Conservation (phyloP, 2,113 vertebrate genomes). For the Cercocebus atys region DNA sequence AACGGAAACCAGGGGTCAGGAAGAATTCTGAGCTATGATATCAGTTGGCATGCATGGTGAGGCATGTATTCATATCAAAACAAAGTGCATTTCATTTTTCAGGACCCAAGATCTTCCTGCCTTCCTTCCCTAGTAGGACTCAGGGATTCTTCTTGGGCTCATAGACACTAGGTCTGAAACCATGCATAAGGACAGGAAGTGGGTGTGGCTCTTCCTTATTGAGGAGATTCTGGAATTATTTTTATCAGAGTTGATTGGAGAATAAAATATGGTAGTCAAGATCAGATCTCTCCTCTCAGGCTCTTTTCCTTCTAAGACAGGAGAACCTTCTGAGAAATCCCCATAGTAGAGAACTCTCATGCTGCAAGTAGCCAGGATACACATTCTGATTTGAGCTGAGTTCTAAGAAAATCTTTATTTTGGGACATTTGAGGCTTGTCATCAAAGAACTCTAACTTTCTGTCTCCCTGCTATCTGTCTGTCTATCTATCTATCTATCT, state of each 20-base stretch:
- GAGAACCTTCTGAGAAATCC: neutral
- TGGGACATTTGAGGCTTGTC: neutral
- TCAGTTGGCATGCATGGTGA: neutral
- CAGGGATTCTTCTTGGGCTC: neutral
- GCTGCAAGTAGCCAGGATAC: too few relatives aligned
- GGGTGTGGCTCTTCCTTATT: neutral
- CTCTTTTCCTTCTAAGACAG: neutral
- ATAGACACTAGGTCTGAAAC: neutral
- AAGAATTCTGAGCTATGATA: neutral
- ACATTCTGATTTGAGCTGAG: neutral
- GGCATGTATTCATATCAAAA: neutral
- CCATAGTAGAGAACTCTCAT: rapidly evolving
- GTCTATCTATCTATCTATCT: too few relatives aligned
- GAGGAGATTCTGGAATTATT: neutral
- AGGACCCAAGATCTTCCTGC: neutral
- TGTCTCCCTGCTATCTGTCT: neutral
- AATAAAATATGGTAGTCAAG: neutral
- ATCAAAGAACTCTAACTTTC: neutral
- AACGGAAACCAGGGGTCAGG: neutral
- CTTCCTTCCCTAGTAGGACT: neutral
- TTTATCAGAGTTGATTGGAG: neutral
- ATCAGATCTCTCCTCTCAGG: neutral
- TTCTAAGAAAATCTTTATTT: neutral
- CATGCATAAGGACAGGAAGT: neutral
- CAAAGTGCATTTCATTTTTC: neutral